These are phyloP conservation scores for Castor canadensis DNA, from an alignment of 2,113 vertebrate genomes.

Conservation along the genomic window DNA sequence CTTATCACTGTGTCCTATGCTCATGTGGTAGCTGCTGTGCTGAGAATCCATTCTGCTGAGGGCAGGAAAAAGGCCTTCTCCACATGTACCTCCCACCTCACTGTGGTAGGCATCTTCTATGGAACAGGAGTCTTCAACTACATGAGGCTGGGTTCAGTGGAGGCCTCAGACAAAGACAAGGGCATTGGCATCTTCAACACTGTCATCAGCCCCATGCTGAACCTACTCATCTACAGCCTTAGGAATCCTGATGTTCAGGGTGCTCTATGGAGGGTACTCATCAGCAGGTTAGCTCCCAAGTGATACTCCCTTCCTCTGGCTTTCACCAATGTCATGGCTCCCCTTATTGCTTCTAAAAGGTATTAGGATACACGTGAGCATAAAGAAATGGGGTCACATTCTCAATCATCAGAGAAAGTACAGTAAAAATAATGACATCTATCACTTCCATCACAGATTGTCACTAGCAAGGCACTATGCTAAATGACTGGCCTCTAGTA, in stretches of 20 bases:
- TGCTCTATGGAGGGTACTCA: background rate
- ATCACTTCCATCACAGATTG: background rate
- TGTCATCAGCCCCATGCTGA: slow-evolving; percentile 70
- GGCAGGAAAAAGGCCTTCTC: slow-evolving; percentile 73
- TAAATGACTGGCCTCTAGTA: background rate
- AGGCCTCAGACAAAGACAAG: slow-evolving; percentile 68
- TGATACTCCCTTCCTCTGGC: background rate
- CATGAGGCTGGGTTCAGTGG: slow-evolving; percentile 54
- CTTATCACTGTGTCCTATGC: slow-evolving; percentile 63
- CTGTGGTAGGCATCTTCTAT: slow-evolving; percentile 68
- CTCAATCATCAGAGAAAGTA: background rate
- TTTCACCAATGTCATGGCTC: background rate
- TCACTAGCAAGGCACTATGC: background rate
- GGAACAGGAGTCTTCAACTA: slow-evolving; percentile 70
- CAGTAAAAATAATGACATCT: background rate
- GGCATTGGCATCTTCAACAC: slow-evolving; percentile 69
- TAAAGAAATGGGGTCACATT: background rate
- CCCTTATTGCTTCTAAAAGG: background rate
- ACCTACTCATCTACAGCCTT: slow-evolving; percentile 66
- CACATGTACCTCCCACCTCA: slow-evolving; percentile 71
- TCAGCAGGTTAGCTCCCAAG: background rate
- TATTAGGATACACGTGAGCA: background rate
- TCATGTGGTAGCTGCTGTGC: slow-evolving; percentile 46
- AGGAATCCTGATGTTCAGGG: slow-evolving; percentile 64
- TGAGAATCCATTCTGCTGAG: slow-evolving; percentile 10